Evolutionary conservation across 2,113 vertebrate genomes (phyloP), one percentile per base, ranked within the genome.

Genomic region (Eudyptes chrysolophus): DNA sequence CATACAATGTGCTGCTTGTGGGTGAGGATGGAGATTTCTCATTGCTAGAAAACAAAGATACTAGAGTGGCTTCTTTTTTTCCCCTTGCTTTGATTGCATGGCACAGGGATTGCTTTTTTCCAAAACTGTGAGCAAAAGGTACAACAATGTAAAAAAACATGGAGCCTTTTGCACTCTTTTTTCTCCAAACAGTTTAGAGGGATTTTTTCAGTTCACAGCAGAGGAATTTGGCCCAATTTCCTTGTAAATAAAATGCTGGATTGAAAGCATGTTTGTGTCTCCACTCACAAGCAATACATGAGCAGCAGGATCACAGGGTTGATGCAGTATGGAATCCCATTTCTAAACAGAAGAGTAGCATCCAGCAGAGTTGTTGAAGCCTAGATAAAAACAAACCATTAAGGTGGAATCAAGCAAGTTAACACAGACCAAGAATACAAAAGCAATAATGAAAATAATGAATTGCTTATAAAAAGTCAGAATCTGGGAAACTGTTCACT

Each of bases 151-250:
- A 48, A 90, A 71, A 96, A 96, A 87, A 5, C 21, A 38, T 3
- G 6, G 36, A 87, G 26, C 3, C 8, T 55, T 75, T 75, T 5
- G 7, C 13, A 20, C 10, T 11, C 8, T 12, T 30, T 60, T 51
- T n/a, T 7, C 6, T 30, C 13, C 9, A 15, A 77, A 62, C 22
- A 74, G 5, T 64, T 70, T 21, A 61, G 26, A 87, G 20, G 22
- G 38, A 1, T 32, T 22, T 72, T 62, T 64, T 68, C 51, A 68
- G 52, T 83, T 92, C 77, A 30, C 61, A 93, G 82, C 71, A 92
- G 70, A 95, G 78, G 94, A 97, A 97, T 97, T 97, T 95, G 95
- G 93, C 87, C 82, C 52, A 38, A 38, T 83, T 92, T 94, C 87
- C 87, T 93, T 85, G 82, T 77, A 90, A 97, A 94, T 87, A 96